A percentile compares a stretch with the other conserved stretches of the same genome.
Evolutionary conservation across 2,888 invertebrate genomes (phyloP).

Genomic region (Stenotaenia linearis): DNA sequence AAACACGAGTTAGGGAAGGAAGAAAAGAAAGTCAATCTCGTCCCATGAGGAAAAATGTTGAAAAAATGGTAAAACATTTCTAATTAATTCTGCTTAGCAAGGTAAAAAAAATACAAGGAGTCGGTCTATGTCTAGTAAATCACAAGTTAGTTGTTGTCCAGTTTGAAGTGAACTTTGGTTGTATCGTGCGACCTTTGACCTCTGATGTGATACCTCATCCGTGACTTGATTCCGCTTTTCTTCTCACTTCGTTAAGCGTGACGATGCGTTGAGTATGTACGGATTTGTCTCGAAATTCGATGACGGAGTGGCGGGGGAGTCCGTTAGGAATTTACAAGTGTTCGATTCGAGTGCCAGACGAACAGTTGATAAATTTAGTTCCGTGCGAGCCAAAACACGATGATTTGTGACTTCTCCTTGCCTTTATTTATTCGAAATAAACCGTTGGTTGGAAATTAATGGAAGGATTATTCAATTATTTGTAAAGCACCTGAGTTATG

Average conservation of each 20-base stretch:
- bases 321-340: background rate
- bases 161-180: background rate
- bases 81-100: slow-evolving; percentile 2
- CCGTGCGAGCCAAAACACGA: background rate
- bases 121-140: background rate
- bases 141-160: background rate
- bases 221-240: slow-evolving; percentile 2
- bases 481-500: background rate
- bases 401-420: background rate
- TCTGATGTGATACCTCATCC: background rate
- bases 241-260: slow-evolving; percentile 1
- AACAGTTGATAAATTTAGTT: background rate
- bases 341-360: background rate
- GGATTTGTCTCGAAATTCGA: background rate
- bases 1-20: background rate
- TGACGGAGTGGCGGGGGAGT: background rate
- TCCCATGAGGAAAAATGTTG: background rate
- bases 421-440: background rate
- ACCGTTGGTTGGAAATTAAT: background rate
- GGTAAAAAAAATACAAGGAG: background rate
- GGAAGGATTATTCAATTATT: background rate
- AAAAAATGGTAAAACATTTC: background rate
- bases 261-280: background rate
- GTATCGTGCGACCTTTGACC: background rate
- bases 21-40: background rate